Base-by-base conservation (phyloP, 2,113 vertebrate genomes). In the Ia io region DNA sequence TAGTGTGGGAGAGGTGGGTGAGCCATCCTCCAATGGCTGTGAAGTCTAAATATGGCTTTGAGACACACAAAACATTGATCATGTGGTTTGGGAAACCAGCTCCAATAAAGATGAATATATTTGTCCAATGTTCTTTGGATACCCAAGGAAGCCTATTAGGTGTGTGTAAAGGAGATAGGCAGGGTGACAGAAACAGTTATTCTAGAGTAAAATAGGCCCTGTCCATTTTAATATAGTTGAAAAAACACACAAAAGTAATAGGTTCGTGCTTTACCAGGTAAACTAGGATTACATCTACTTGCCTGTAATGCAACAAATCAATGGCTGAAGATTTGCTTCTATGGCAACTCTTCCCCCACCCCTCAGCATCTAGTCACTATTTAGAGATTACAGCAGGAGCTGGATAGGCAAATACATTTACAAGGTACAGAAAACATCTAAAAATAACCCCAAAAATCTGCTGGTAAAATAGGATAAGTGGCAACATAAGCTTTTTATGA, bases 271-370 rank as follows among this genome's bases (percentile, higher is more conserved):
- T 94, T 94, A 30, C 82, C 73, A 92, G 49, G 32, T 84, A 95
- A 84, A 92, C 44, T 76, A 84, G 28, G 30, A 47, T 91, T 77
- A 65, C 4, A 65, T 35, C 51, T 88, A 77, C 80, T 95, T 89
- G 37, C 42, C 49, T 79, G 30, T 77, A 56, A 93, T 35, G 61
- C 47, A 93, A 91, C 32, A 87, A 74, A 91, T 79, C 42, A 94
- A 59, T 90, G 37, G 37, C 32, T 65, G 18, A 76, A 77, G 86
- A 89, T 95, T 89, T 94, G 90, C 83, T 91, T 23, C 53, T 70
- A 86, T 84, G 49, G 23, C 32, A 95, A 84, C 47, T 5, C 78
- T 56, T 56, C 37, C 20, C 23, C 70, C 7, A 9, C n/a, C 67
- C 37, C 25, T 59, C 30, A 51, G 59, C 30, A 74, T 90, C 35